Conservation (phyloP, 2,888 invertebrate genomes). For the Blomia tropicalis region DNA sequence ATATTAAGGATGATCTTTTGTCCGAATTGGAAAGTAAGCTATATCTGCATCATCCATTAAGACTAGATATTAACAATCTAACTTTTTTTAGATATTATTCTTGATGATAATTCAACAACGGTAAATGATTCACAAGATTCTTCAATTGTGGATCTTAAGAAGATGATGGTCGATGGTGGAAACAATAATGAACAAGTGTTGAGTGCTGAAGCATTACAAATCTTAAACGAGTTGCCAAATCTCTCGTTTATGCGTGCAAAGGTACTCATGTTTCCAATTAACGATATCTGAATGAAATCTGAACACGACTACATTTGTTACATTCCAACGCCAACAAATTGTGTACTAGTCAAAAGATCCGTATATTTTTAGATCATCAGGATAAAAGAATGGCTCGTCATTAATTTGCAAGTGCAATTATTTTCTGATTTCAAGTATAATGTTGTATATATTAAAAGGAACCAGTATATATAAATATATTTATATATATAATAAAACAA, state of each 20-base stretch:
- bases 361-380: not conserved
- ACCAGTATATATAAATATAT: too few species aligned
- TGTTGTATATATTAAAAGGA: not conserved
- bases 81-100: not conserved
- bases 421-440: too few species aligned
- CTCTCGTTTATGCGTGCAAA: constrained; percentile 37
- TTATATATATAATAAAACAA: not conserved
- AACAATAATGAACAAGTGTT: constrained; percentile 27
- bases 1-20: constrained; percentile 1
- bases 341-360: too few species aligned
- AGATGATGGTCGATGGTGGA: not conserved
- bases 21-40: constrained; percentile 6
- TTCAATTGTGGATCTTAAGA: not conserved
- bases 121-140: not conserved
- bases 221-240: constrained; percentile 35
- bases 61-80: not conserved
- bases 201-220: constrained; percentile 33
- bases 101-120: not conserved
- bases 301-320: not conserved
- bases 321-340: too few species aligned
- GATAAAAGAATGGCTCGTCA: too few species aligned
- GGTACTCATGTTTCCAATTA: constrained; percentile 37
- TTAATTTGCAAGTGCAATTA: constrained; percentile 6
- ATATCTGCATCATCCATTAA: not conserved
- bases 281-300: not conserved